Base-by-base conservation (phyloP, 2,797 vertebrate genomes). In the Bradypodion pumilum region DNA sequence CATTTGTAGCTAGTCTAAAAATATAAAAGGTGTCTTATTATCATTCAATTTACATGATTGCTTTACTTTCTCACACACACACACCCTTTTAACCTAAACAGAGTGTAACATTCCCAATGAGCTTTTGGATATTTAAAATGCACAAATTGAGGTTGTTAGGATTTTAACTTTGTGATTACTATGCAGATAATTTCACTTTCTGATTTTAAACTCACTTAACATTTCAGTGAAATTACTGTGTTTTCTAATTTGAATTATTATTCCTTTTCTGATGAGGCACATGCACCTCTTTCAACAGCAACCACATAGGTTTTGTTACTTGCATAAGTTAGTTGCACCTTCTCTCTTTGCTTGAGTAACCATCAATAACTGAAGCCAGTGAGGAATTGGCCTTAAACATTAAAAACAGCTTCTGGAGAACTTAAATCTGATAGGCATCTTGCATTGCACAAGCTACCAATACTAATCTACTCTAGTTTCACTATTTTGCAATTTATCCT, bases 21-120 rank as follows among this genome's bases (percentile, higher is more conserved):
- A 96, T 96, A 95, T 96, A 94, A 95, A 96, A 95, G 95, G 95
- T 94, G 92, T 96, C 95, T 96, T 96, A 96, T 96, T 96, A 96
- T 96, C 95, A 95, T 96, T 96, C 95, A 96, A 96, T 96, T 96
- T 96, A 96, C 96, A 96, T 96, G 96, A 96, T 96, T 96, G 94
- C 95, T 95, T 95, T 96, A 95, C 95, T 94, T 95, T 96, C 94
- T 95, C 92, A 85, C 81, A 77, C 95, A 85, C 81, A 77, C 95
- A 95, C 96, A 95, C 95, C 91, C 91, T 93, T 94, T 96, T 95
- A 95, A 95, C 93, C 93, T 96, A 96, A 96, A 96, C 95, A 96
- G 92, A 94, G 89, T 94, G 90, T 94, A 95, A 95, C 95, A 96
- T 94, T 93, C 91, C 93, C 88, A 94, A 95, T 93, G 95, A 95